Evolutionary conservation across 2,797 vertebrate genomes (phyloP).

Genomic region (Varecia variegata): DNA sequence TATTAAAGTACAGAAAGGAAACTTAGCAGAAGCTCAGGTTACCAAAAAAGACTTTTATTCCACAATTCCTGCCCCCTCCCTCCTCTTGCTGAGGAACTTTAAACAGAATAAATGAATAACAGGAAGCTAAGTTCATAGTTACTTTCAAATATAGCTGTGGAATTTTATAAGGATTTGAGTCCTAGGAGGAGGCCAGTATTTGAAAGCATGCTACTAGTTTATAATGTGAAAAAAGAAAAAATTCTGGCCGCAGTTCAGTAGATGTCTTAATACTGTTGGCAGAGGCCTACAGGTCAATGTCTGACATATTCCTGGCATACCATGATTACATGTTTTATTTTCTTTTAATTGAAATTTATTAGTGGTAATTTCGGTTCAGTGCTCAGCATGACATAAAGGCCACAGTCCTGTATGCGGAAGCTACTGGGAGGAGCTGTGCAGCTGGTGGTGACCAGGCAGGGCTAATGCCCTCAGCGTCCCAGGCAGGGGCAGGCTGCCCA

Average conservation of each 20-base stretch:
- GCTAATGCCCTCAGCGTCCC: background rate
- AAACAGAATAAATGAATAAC: background rate
- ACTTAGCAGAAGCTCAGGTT: background rate
- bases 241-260: background rate
- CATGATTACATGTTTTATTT: background rate
- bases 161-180: background rate
- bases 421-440: fast-evolving
- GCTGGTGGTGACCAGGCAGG: background rate
- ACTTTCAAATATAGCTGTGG: background rate
- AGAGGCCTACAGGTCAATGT: background rate
- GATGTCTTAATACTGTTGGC: background rate
- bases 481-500: background rate
- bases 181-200: background rate
- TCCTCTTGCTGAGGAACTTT: background rate
- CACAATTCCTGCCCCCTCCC: background rate
- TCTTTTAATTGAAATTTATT: slow-evolving; percentile 30
- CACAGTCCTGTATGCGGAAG: background rate
- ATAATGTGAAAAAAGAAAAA: background rate
- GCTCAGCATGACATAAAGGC: background rate
- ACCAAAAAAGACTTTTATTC: background rate
- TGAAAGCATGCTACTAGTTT: slow-evolving; percentile 14
- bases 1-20: background rate
- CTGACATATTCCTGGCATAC: background rate
- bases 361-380: background rate
- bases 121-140: background rate